Evolutionary conservation across 1,140 invertebrate species (phyloP).

Genomic region (Kradibia gibbosae): DNA sequence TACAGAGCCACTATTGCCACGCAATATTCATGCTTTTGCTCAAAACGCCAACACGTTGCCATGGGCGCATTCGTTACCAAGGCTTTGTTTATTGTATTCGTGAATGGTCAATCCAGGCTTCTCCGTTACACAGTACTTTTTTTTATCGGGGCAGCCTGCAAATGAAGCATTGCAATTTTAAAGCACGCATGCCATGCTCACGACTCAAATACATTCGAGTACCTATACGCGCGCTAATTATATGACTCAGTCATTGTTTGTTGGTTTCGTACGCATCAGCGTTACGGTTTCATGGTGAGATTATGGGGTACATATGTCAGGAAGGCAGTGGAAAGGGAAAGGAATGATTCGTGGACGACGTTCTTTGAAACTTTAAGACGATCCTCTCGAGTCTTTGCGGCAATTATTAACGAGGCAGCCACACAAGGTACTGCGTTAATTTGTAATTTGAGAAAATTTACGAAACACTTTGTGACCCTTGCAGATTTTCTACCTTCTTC

Average conservation of each 20-base stretch:
- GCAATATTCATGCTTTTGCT: neutral
- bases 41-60: neutral
- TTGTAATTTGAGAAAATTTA: slow-evolving; percentile 46
- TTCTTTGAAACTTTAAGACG: too few relatives aligned
- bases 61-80: neutral
- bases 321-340: too few relatives aligned
- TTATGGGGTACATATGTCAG: too few relatives aligned
- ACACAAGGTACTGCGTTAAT: slow-evolving; percentile 23
- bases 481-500: too few relatives aligned
- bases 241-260: neutral
- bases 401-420: slow-evolving; percentile 39
- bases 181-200: neutral
- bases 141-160: neutral
- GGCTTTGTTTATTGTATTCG: neutral
- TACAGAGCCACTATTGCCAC: neutral
- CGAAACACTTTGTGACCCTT: slow-evolving; percentile 18
- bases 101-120: neutral
- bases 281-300: neutral
- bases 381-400: too few relatives aligned
- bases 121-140: too few relatives aligned
- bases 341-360: too few relatives aligned
- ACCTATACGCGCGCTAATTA: neutral
- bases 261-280: neutral
- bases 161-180: neutral
- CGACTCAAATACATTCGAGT: neutral